phyloP scores from a whole-genome alignment of 1,140 invertebrate genomes.

The Ceratina japonica region DNA sequence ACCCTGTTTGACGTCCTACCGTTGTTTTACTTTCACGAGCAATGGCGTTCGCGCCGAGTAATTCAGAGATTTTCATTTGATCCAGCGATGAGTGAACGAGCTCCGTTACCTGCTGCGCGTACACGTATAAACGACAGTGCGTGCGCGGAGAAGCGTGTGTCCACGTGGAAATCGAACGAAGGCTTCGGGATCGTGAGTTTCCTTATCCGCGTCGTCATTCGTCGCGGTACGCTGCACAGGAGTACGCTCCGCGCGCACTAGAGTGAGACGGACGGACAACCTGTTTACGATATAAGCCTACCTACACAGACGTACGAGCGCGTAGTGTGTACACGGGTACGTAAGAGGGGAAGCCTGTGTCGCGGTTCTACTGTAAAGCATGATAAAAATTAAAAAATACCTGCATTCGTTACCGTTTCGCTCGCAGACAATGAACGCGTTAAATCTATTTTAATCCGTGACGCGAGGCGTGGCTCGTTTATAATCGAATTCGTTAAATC shows the following conservation, averaged over 20 bases:
- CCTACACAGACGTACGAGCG: constrained; percentile 10
- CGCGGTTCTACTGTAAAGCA: too few relatives aligned
- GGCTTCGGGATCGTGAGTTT: constrained; percentile 38
- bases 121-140: not conserved
- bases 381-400: too few relatives aligned
- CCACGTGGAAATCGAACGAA: constrained; percentile 59
- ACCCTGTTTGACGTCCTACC: not conserved
- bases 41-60: too few relatives aligned
- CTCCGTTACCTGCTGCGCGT: too few relatives aligned
- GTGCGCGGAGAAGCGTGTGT: constrained; percentile 30
- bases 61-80: not conserved
- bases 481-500: too few relatives aligned
- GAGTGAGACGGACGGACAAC: constrained; percentile 71
- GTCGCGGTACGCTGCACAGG: constrained; percentile 42
- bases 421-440: too few relatives aligned
- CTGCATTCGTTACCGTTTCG: too few relatives aligned
- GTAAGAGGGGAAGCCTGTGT: constrained; percentile 14
- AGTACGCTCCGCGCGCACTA: constrained; percentile 50
- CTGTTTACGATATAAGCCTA: constrained; percentile 65
- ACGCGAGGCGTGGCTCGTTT: too few relatives aligned
- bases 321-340: not conserved
- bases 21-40: not conserved
- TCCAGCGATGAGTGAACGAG: not conserved
- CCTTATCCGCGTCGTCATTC: constrained; percentile 54
- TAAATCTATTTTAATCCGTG: too few relatives aligned